Evolutionary conservation across 2,113 vertebrate species (phyloP).

Genomic region (Hydropotes inermis): DNA sequence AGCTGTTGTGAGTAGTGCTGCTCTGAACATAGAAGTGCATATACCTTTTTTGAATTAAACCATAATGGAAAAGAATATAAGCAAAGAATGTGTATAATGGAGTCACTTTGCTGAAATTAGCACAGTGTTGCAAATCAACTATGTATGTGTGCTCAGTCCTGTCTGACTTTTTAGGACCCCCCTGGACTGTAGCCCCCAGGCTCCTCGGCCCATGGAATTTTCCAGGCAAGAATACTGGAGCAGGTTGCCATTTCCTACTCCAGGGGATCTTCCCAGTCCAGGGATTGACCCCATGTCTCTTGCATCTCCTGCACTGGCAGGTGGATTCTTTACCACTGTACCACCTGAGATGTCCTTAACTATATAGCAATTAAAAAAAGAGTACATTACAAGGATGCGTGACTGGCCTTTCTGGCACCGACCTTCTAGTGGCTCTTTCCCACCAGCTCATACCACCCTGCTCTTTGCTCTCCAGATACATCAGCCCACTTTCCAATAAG

Average conservation of each 20-base stretch:
- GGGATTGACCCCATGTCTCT: neutral
- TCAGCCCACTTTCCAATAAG: neutral
- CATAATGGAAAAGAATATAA: neutral
- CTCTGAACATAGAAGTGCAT: neutral
- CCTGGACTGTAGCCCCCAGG: neutral
- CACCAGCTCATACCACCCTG: fast-evolving
- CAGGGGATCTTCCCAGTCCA: neutral
- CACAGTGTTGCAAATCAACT: neutral
- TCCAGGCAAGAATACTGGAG: neutral
- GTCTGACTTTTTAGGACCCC: neutral
- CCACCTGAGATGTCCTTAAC: neutral
- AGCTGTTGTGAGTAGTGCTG: neutral
- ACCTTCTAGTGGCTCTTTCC: neutral
- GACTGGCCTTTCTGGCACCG: neutral
- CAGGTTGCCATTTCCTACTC: neutral
- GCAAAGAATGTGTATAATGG: neutral
- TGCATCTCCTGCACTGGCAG: neutral
- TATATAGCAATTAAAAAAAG: neutral
- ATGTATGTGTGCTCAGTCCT: neutral
- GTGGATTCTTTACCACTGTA: neutral
- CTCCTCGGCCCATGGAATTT: neutral
- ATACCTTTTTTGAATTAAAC: neutral
- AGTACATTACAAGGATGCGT: neutral
- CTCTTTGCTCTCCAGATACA: neutral
- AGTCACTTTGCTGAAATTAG: neutral